Evolutionary conservation across 2,113 vertebrate species (phyloP).

Genomic region (Brachypodius melanocephalos): DNA sequence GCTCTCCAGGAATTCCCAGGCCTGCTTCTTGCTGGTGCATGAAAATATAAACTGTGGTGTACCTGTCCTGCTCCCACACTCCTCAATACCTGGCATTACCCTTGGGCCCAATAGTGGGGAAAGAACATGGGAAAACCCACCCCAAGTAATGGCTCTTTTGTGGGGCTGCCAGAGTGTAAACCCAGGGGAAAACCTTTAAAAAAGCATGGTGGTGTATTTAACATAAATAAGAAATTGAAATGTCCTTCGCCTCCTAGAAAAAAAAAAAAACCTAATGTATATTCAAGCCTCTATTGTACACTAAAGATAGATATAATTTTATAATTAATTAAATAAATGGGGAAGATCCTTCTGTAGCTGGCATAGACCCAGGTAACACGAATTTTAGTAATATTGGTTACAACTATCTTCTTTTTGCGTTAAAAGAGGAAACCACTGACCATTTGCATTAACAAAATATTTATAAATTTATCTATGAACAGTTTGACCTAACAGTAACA

Average conservation of each 20-base stretch:
- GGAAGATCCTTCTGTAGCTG: not conserved
- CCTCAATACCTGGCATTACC: fast-evolving
- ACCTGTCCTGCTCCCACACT: not conserved
- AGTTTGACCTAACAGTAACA: not conserved
- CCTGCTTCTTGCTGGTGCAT: not conserved
- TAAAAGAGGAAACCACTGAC: not conserved
- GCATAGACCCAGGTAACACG: fast-evolving
- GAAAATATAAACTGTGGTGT: not conserved
- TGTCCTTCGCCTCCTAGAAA: not conserved
- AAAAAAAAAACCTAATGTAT: not conserved
- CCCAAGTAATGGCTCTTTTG: fast-evolving
- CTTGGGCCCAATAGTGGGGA: fast-evolving
- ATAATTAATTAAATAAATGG: not conserved
- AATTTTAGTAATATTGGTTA: not conserved
- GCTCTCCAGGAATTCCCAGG: not conserved
- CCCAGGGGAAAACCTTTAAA: not conserved
- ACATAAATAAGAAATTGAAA: not conserved
- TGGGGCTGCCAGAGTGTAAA: not conserved
- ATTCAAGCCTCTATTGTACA: not conserved
- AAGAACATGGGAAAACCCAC: not conserved
- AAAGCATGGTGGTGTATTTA: not conserved
- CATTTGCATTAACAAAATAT: no score
- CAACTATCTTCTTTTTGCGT: not conserved
- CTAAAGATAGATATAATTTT: not conserved
- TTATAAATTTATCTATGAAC: not conserved